Evolutionary conservation across 1,140 invertebrate species (phyloP), one percentile per base, ranked within the genome.

Genomic region (Metopolophium dirhodum): DNA sequence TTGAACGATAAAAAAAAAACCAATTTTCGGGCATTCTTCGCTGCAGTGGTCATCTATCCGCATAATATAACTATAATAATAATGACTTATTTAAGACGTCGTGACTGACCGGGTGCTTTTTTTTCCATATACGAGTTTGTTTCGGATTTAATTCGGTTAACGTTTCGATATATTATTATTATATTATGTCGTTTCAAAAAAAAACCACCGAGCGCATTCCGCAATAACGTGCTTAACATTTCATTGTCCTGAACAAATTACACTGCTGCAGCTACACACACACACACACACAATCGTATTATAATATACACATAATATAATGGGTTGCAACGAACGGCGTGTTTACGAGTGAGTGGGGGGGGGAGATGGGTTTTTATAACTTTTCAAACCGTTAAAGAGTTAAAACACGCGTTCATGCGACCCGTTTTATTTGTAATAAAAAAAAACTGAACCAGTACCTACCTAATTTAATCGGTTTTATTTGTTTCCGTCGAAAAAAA

Each of bases 371-470:
- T 54, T 89, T 89, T 89, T 89, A 89, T 41, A n/a, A 54, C 49
- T 89, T n/a, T 26, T 54, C 14, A 9, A 61, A 68, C 89, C 45
- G 89, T 90, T 45, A 68, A 90, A 90, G 61, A 90, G 89, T 90
- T 68, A 68, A 90, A 90, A 90, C 23, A 45, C 54, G 89, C 89
- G 57, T 68, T 90, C 26, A 41, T 45, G 37, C 14, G 54, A 89
- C 87, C 54, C 51, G 88, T 61, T 90, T 89, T 89, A 89, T 89
- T 90, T n/a, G 89, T 45, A 61, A 45, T 68, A 68, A 41, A 90
- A 90, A 54, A 51, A 88, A 90, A 61, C 89, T 9, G 37, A 41
- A 41, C 41, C 41, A 41, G 41, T 41, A 41, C 41, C 41, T 45
- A 68, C 37, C 35, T 45, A 68, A 68, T 45, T 68, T 68, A 90